phyloP scores from a whole-genome alignment of 1,140 invertebrate species.

The Hydropsyche tenuis region DNA sequence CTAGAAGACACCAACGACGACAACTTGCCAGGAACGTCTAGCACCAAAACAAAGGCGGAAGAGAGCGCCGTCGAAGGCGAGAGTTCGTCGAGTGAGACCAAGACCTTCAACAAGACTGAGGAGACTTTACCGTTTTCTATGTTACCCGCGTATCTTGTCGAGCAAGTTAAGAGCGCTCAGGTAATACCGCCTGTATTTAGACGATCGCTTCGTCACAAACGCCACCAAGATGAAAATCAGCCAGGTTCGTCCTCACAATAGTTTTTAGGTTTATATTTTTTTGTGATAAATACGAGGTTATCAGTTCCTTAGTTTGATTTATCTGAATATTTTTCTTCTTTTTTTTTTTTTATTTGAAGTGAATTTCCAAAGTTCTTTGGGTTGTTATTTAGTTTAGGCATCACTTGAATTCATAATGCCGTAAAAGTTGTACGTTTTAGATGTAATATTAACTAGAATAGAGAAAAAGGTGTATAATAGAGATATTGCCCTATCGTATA shows the following conservation, averaged over 20 bases:
- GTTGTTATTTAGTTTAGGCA: too few relatives aligned
- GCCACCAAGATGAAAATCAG: neutral
- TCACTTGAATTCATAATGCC: too few relatives aligned
- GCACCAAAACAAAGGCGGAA: neutral
- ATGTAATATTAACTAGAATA: too few relatives aligned
- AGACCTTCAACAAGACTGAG: neutral
- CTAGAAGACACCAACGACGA: constrained; percentile 45
- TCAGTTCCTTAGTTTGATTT: too few relatives aligned
- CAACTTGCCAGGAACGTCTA: neutral
- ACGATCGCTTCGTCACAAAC: constrained; percentile 6
- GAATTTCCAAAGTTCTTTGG: too few relatives aligned
- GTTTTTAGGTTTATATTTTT: too few relatives aligned
- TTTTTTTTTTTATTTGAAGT: too few relatives aligned
- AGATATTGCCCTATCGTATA: too few relatives aligned
- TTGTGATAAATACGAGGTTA: too few relatives aligned
- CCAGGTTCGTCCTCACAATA: constrained; percentile 9
- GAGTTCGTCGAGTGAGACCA: neutral
- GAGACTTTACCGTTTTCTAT: constrained; percentile 10
- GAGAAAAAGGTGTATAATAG: too few relatives aligned
- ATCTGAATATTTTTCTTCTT: too few relatives aligned
- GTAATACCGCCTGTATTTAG: neutral
- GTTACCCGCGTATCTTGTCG: constrained; percentile 17
- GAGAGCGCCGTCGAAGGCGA: neutral
- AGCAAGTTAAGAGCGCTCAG: neutral
- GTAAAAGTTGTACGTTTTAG: too few relatives aligned